These are phyloP conservation scores for Caenorhabditis elegans DNA, from an alignment of 1,140 invertebrate genomes.

Conservation along the genomic window WBcel235 BX284603.4:6373001-6373500, in stretches of 20 bases:
- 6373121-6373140: neutral
- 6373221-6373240: neutral
- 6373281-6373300: neutral
- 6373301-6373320: slow-evolving; percentile 6
- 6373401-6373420: neutral
- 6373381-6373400: neutral
- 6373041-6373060: neutral
- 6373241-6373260: neutral
- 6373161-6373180: neutral
- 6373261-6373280: neutral
- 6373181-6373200: slow-evolving; percentile 5
- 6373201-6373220: neutral
- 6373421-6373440: neutral
- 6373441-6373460: neutral
- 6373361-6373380: neutral
- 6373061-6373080: neutral
- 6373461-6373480: slow-evolving; percentile 16
- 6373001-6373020: neutral
- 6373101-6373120: neutral
- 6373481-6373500: neutral
- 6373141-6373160: neutral
- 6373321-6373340: neutral
- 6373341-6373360: neutral
- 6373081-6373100: neutral
- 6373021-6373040: neutral